phyloP scores from a whole-genome alignment of 2,888 invertebrate genomes.

The Rhagonycha fulva region DNA sequence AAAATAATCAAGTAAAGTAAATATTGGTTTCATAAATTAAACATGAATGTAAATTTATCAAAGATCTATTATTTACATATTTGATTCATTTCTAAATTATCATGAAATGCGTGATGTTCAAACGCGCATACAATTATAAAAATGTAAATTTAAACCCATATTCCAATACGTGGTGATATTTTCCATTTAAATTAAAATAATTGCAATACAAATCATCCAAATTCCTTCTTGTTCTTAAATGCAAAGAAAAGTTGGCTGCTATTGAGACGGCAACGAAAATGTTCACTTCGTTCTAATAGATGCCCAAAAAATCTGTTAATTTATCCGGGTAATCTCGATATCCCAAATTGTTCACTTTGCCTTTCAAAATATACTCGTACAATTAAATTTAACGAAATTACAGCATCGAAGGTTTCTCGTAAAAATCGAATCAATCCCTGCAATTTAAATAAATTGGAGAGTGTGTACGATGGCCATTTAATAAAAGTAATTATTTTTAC shows the following conservation, averaged over 20 bases:
- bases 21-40: constrained; percentile 56
- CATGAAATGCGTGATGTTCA: constrained; percentile 38
- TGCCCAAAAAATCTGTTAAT: neutral
- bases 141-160: constrained; percentile 37
- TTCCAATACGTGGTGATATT: constrained; percentile 34
- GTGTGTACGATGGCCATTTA: neutral
- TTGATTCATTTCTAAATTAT: constrained; percentile 49
- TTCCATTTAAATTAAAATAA: neutral
- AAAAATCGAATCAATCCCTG: constrained; percentile 7
- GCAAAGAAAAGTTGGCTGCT: neutral
- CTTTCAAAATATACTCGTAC: neutral
- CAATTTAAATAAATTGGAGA: neutral
- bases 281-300: neutral
- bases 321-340: neutral
- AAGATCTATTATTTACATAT: constrained; percentile 56
- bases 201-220: neutral
- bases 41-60: constrained; percentile 53
- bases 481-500: neutral
- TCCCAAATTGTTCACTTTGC: neutral
- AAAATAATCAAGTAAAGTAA: constrained; percentile 56
- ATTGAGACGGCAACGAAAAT: neutral
- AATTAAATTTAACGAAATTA: constrained; percentile 11
- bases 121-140: constrained; percentile 42
- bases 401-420: constrained; percentile 17
- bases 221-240: neutral